Evolutionary conservation across 2,797 vertebrate species (phyloP), one percentile per base, ranked within the genome.

Genomic region (Mormyrus hasselquistii): DNA sequence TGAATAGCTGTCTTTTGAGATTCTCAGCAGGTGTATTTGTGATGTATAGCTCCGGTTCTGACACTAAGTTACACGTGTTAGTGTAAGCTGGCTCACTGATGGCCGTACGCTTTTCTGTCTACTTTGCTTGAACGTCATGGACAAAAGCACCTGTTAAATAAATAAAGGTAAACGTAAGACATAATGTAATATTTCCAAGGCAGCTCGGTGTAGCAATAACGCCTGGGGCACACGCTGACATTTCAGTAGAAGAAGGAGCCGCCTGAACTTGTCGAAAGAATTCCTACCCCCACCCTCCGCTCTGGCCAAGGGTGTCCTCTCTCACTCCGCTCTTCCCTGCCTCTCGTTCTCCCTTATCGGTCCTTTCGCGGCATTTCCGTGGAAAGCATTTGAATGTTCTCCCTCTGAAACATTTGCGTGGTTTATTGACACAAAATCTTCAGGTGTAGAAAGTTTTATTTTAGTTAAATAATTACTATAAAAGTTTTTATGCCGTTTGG

Each of bases 211-310:
- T 38, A 19, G 83, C 5, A 22, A 34, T 29, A 86, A 38, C 6
- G 47, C 52, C 52, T 44, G 3, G n/a, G 57, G 87, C 38, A 65
- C 53, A 29, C 0, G 2, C 22, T 22, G n/a, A 62, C 14, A 38
- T 83, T 62, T 84, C 55, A 73, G 7, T 4, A 57, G 34, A n/a
- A 47, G 41, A 29, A 53, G 38, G 34, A 7, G 41, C 76, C 76
- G 82, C 90, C 52, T 22, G 76, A 86, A 62, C 86, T 88, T 91
- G 91, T 57, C 41, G 65, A 55, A 87, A 57, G 55, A 90, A 87
- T 83, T 88, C 83, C 53, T 38, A 88, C 85, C 89, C 44, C n/a
- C 50, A 41, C 62, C 44, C 50, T 87, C 49, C 9, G 41, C 19
- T n/a, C 62, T 8, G 25, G 44, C 29, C 19, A 47, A 47, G n/a